Base-by-base conservation (phyloP, 2,797 vertebrate genomes). In the Sylvilagus floridanus region DNA sequence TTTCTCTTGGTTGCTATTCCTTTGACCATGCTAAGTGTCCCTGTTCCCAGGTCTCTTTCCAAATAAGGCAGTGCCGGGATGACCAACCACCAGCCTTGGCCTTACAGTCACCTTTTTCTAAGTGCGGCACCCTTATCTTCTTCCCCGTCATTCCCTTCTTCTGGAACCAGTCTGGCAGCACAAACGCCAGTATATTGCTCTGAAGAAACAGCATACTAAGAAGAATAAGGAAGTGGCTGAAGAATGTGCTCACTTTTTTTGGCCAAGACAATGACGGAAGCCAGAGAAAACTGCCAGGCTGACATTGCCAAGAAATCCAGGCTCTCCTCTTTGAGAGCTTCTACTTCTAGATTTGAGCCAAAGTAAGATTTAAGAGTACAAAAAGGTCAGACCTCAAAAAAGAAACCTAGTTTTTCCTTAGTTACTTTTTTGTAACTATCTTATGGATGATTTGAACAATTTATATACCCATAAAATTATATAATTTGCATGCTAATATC, bases 341-440 rank as follows among this genome's bases (percentile, higher is more conserved):
- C 42, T 47, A 47, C 42, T 47, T 47, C 42, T 47, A 47, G 42
- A 47, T 47, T 47, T 47, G 42, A 47, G 42, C 42, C 42, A 47
- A 47, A 47, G 5, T 47, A 47, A 47, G 42, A 47, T 47, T 47
- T 47, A 47, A 47, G 42, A 47, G 42, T 47, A 47, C 1, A 5
- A 37, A 37, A 37, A 37, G 37, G 37, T 37, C 37, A 37, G 37
- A 37, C 37, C 37, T 37, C 37, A 9, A 30, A 65, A 65, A 65
- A 52, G 50, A 52, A 77, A 52, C 69, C 13, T 63, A 14, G 35
- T 73, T 91, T 87, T 93, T 95, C n/a, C 16, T 89, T 82, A 62
- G 81, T 66, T 30, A 82, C 79, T 37, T 66, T 90, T 75, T 88
- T 82, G 4, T 71, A 60, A 50, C 52, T 91, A n/a, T 88, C 4